Evolutionary conservation across 2,888 invertebrate genomes (phyloP), one percentile per base, ranked within the genome.

Genomic region (Amphiduros pacificus): DNA sequence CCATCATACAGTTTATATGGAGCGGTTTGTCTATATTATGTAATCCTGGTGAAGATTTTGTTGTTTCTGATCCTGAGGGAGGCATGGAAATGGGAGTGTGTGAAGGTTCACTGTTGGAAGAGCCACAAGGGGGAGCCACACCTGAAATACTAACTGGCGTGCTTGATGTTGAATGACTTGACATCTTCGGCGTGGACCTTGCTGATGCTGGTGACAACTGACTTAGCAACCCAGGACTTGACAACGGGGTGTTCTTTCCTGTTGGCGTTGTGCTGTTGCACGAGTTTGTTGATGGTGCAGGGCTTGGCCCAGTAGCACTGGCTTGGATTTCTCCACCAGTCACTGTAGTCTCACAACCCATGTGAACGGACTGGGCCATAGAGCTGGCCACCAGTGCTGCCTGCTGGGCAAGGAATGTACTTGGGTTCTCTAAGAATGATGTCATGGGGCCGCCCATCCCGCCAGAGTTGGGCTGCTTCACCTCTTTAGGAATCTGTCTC

Each of bases 361-460:
- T n/a, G n/a, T n/a, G n/a, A n/a, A n/a, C n/a, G n/a, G n/a, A n/a
- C 40, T 58, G 44, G n/a, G 32, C 50, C 20, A 58, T 14, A 6
- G 73, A 74, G 59, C 67, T 74, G 65, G 76, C 76, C 17, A 94
- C 82, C 69, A 94, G 82, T 31, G 91, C 91, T 0, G 94, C 93
- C 81, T 94, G 94, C 74, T 94, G 93, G 4, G 93, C 93, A 71
- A 94, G 84, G 83, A 93, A 94, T 2, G 93, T 94, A 74, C 90
- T 91, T 0, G 94, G 93, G 82, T 94, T 93, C 71, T 94, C 94
- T 86, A 94, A 89, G 78, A 93, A 94, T 32, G 93, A 93, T 22
- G 73, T 71, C 32, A 48, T 53, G 20, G 41, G 48, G 36, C 11
- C 61, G 55, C 24, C 62, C 9, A 49, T 20, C n/a, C 9, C 22